phyloP scores from a whole-genome alignment of 2,888 invertebrate genomes.

The Acanthosepion esculentum region DNA sequence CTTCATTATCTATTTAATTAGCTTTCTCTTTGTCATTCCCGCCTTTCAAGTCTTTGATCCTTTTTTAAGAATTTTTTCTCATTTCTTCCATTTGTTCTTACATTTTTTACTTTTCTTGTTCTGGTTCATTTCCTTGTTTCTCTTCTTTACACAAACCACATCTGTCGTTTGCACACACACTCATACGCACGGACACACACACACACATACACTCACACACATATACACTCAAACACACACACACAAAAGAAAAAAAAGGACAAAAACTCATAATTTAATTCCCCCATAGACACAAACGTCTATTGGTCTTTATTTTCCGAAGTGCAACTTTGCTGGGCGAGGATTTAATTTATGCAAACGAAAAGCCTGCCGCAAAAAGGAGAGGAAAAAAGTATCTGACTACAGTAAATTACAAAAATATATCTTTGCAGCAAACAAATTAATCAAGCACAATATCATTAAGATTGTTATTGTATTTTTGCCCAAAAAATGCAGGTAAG shows the following conservation, averaged over 20 bases:
- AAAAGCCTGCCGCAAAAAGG: background rate
- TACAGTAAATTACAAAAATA: background rate
- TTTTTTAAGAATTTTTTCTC: background rate
- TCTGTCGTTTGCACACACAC: no score
- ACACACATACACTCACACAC: no score
- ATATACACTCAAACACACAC: no score
- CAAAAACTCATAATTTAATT: background rate
- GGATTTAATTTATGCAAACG: background rate
- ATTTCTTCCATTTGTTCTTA: accelerated
- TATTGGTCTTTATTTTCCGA: background rate
- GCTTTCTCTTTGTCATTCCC: background rate
- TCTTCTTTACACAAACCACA: no score
- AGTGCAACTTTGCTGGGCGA: background rate
- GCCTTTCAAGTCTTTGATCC: no score
- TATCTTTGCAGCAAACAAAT: background rate
- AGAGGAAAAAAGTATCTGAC: background rate
- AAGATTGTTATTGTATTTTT: background rate
- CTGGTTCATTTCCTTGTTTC: no score
- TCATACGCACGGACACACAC: no score
- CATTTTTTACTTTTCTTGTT: no score
- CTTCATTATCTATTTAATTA: background rate
- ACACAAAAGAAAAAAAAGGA: no score
- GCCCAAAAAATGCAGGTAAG: background rate
- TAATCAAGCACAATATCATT: background rate
- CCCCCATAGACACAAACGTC: background rate